A percentile compares a stretch with the other conserved stretches of the same genome.
phyloP scores from a whole-genome alignment of 2,888 invertebrate species.

The Diaprepes abbreviatus region DNA sequence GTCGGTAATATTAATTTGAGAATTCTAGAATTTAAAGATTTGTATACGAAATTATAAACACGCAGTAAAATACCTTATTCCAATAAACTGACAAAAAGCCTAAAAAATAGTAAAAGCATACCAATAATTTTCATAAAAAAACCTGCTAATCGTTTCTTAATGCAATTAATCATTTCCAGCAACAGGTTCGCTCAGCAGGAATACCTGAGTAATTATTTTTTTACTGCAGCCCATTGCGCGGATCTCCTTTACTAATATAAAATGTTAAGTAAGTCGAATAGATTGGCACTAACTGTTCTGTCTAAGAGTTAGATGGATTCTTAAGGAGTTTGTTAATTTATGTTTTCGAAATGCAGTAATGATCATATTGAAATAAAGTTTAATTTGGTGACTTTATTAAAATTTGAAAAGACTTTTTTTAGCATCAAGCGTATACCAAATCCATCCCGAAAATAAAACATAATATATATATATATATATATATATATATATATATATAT shows the following conservation, averaged over 20 bases:
- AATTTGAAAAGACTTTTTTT: no score
- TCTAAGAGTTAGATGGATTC: constrained; percentile 6
- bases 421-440: no score
- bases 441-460: no score
- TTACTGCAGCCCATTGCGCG: constrained; percentile 10
- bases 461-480: no score
- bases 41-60: background rate
- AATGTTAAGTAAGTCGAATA: constrained; percentile 22
- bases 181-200: constrained; percentile 14
- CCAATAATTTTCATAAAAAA: constrained; percentile 1
- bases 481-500: no score
- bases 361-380: no score
- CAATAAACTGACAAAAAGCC: background rate
- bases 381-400: no score
- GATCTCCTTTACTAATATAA: constrained; percentile 13
- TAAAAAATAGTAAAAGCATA: background rate
- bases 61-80: background rate
- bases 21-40: no score
- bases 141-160: background rate
- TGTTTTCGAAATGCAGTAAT: no score
- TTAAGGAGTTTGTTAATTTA: no score
- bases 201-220: constrained; percentile 21
- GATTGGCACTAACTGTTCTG: constrained; percentile 20
- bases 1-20: no score
- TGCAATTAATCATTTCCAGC: constrained; percentile 16